These are phyloP conservation scores for Patella ulyssiponensis DNA, from an alignment of 2,888 invertebrate species.

Conservation along the genomic window DNA sequence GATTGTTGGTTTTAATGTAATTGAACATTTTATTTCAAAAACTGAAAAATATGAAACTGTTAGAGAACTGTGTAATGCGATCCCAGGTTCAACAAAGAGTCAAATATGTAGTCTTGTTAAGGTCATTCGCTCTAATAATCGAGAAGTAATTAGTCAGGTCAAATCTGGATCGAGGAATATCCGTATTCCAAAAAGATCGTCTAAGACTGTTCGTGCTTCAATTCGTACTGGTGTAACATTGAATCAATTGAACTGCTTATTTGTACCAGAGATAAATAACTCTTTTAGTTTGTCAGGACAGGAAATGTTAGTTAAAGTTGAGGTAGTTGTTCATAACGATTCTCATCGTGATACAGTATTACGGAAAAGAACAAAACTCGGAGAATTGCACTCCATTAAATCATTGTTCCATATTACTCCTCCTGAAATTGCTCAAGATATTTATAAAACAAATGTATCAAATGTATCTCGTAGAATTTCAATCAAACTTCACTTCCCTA, in stretches of 20 bases:
- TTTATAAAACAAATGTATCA: no score
- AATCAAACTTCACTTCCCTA: no score
- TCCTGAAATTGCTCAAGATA: no score
- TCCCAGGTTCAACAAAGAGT: neutral
- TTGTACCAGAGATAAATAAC: neutral
- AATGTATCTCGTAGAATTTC: no score
- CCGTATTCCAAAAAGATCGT: neutral
- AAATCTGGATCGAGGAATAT: neutral
- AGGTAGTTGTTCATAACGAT: neutral
- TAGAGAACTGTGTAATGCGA: no score
- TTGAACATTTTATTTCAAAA: neutral
- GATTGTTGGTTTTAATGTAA: neutral
- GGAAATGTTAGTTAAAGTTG: neutral
- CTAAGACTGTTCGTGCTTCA: neutral
- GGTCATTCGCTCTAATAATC: no score
- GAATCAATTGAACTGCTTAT: neutral
- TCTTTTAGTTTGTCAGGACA: neutral
- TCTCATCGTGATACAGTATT: neutral
- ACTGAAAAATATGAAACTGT: neutral
- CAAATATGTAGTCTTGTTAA: neutral
- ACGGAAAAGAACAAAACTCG: no score
- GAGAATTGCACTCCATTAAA: no score
- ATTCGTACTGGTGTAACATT: neutral
- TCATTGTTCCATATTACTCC: no score
- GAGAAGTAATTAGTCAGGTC: neutral